Conservation (phyloP, 2,113 vertebrate genomes). For the Atlantisia rogersi region DNA sequence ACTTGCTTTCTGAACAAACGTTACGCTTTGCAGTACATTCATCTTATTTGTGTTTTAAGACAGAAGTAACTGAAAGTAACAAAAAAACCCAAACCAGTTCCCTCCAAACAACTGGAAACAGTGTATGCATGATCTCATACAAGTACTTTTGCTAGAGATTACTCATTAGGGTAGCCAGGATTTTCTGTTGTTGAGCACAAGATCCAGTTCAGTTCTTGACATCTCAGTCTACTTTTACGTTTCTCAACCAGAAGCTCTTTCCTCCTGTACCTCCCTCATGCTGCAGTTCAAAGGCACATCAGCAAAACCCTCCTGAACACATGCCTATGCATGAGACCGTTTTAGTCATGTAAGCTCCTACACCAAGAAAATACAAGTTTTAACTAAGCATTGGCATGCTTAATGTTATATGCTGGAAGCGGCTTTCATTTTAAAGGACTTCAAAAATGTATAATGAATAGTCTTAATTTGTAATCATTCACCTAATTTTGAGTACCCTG, state of each 20-base stretch:
- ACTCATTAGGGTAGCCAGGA: not conserved
- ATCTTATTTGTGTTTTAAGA: not conserved
- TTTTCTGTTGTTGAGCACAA: not conserved
- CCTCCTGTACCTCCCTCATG: accelerated
- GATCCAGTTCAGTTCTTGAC: not conserved
- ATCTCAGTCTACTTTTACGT: not conserved
- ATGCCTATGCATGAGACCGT: not conserved
- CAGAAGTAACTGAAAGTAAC: not conserved
- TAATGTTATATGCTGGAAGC: not conserved
- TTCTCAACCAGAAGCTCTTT: not conserved
- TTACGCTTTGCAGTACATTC: not conserved
- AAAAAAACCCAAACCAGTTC: not conserved
- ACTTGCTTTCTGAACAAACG: not conserved
- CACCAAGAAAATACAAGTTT: not conserved
- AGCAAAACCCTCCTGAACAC: not conserved
- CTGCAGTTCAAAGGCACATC: not conserved
- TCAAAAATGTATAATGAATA: not conserved
- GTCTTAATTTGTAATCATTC: not conserved
- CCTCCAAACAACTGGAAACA: not conserved
- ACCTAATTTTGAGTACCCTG: not conserved
- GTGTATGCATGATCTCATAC: not conserved
- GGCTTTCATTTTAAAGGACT: not conserved
- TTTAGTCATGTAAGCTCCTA: not conserved
- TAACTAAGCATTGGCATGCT: not conserved
- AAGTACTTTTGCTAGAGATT: not conserved